Conservation (phyloP, 2,888 invertebrate species). For the Brachynemurus nebulosus region DNA sequence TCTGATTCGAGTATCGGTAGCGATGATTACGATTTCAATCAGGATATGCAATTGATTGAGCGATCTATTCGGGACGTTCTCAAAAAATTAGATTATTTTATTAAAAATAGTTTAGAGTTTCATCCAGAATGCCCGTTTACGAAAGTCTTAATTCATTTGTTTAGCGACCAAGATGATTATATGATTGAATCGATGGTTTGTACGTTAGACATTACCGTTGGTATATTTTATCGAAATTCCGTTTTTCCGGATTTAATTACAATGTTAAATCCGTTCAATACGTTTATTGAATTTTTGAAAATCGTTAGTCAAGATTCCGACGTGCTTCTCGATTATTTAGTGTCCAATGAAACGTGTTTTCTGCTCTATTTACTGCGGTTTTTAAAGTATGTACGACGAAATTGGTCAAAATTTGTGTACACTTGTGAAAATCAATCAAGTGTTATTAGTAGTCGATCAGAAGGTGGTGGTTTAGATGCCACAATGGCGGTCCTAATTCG, state of each 20-base stretch:
- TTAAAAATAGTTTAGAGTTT: constrained; percentile 67
- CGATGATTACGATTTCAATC: constrained; percentile 72
- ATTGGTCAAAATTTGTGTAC: constrained; percentile 70
- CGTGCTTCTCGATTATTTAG: constrained; percentile 68
- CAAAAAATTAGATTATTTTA: constrained; percentile 66
- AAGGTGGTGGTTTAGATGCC: constrained; percentile 48
- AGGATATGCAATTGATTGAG: constrained; percentile 80
- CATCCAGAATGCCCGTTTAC: constrained; percentile 80
- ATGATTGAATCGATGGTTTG: constrained; percentile 87
- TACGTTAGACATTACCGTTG: constrained; percentile 74
- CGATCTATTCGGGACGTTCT: constrained; percentile 72
- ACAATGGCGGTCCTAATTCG: constrained; percentile 74
- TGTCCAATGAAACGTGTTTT: constrained; percentile 85
- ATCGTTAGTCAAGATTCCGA: constrained; percentile 71
- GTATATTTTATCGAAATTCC: constrained; percentile 68
- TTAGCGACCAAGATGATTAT: constrained; percentile 84
- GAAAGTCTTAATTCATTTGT: constrained; percentile 75
- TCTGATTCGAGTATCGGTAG: constrained; percentile 71
- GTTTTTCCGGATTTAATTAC: constrained; percentile 66
- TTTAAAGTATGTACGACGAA: constrained; percentile 67
- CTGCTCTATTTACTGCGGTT: constrained; percentile 69
- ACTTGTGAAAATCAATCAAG: constrained; percentile 46
- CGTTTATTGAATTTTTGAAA: constrained; percentile 76
- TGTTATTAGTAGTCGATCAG: constrained; percentile 26
- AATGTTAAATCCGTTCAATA: constrained; percentile 72